Conservation (phyloP, 2,888 invertebrate genomes). For the Chalcis sispes region DNA sequence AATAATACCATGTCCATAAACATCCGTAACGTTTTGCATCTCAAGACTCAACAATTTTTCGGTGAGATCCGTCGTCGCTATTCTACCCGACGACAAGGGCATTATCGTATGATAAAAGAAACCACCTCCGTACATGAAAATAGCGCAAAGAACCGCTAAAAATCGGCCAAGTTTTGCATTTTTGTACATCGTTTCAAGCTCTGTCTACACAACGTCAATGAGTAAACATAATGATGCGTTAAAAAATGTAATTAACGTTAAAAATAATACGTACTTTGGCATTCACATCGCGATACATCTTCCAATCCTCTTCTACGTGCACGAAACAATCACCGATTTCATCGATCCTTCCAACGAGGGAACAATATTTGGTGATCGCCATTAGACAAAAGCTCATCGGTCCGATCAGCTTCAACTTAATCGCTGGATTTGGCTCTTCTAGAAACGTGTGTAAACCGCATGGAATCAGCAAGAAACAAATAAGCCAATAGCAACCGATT, state of each 20-base stretch:
- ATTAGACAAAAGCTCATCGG: conserved; percentile 64
- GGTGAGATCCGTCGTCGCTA: conserved; percentile 58
- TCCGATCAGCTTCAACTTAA: conserved; percentile 61
- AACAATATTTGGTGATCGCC: conserved; percentile 64
- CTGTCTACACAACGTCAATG: conserved; percentile 21
- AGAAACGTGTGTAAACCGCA: conserved; percentile 59
- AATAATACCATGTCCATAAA: neutral
- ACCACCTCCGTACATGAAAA: conserved; percentile 66
- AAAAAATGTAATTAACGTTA: neutral
- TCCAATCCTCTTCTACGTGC: conserved; percentile 65
- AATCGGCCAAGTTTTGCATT: conserved; percentile 64
- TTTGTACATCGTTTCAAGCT: conserved; percentile 62
- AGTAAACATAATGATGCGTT: neutral
- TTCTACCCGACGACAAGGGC: conserved; percentile 63
- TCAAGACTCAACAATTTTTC: neutral
- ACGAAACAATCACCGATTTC: conserved; percentile 60
- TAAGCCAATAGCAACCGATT: conserved; percentile 55
- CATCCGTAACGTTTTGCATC: conserved; percentile 3
- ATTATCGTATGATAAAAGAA: conserved; percentile 67
- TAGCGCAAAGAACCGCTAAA: conserved; percentile 60
- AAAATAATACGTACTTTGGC: conserved; percentile 18
- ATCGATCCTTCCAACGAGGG: conserved; percentile 41
- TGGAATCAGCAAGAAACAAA: conserved; percentile 60
- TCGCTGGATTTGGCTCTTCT: conserved; percentile 60
- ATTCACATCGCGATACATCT: conserved; percentile 43